A percentile compares a stretch with the other conserved stretches of the same genome.
phyloP scores from a whole-genome alignment of 2,797 vertebrate genomes.

The Coregonus ussuriensis region DNA sequence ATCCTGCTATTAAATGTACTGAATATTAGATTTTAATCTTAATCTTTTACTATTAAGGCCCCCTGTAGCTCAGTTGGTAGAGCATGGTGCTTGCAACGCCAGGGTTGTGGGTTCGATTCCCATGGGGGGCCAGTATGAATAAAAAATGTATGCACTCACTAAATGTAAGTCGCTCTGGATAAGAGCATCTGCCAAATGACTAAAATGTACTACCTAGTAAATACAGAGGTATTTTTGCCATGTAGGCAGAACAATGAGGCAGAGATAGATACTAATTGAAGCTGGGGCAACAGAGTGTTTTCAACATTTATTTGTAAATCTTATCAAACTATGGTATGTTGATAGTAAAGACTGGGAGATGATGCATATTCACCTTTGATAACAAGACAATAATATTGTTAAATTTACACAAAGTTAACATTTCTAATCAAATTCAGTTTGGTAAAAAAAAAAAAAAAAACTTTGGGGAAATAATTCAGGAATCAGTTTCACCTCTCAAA shows the following conservation, averaged over 20 bases:
- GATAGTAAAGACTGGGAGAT: not conserved
- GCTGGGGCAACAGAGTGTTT: not conserved
- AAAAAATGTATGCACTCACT: too few species aligned
- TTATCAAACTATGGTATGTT: not conserved
- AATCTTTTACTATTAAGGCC: too few species aligned
- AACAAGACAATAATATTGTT: not conserved
- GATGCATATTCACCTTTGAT: not conserved
- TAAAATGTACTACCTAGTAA: too few species aligned
- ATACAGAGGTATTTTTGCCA: not conserved
- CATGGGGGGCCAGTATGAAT: too few species aligned
- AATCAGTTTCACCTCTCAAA: not conserved
- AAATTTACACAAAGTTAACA: not conserved
- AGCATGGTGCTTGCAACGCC: too few species aligned
- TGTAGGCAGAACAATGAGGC: not conserved
- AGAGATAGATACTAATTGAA: not conserved
- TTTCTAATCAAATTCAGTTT: not conserved
- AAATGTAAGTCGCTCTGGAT: too few species aligned
- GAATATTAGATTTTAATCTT: too few species aligned
- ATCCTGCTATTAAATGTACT: too few species aligned
- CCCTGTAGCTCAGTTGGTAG: too few species aligned
- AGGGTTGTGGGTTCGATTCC: too few species aligned
- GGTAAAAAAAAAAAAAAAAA: not conserved
- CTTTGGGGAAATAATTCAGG: not conserved
- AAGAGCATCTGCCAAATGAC: too few species aligned
- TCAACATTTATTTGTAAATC: slow-evolving; percentile 3